Conservation (phyloP, 2,888 invertebrate species). For the Unio pictorum region DNA sequence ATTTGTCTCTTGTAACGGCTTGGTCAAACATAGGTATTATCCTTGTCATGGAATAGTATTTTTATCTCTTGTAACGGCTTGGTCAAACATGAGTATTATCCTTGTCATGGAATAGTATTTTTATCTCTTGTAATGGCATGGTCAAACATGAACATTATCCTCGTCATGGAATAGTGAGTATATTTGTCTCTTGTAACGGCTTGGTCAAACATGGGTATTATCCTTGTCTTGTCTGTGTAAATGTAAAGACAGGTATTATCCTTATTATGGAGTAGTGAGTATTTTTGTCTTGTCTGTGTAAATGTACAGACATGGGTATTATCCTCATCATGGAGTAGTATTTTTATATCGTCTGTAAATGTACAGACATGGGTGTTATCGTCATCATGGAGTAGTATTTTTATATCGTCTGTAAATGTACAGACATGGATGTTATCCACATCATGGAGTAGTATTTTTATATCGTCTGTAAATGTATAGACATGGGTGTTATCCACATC, state of each 20-base stretch:
- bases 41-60: too few species aligned
- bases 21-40: too few species aligned
- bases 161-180: slow-evolving; percentile 89
- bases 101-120: too few species aligned
- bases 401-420: too few species aligned
- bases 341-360: too few species aligned
- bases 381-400: background rate
- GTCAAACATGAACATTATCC: too few species aligned
- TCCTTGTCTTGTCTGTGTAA: slow-evolving; percentile 64
- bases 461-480: background rate
- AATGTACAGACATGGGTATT: background rate
- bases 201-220: background rate
- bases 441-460: background rate
- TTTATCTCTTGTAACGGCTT: too few species aligned
- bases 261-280: slow-evolving; percentile 98
- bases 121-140: too few species aligned
- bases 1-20: too few species aligned
- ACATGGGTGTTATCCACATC: background rate
- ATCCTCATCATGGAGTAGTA: background rate
- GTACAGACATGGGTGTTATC: too few species aligned
- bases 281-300: slow-evolving; percentile 1
- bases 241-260: slow-evolving; percentile 79
- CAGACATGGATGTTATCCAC: too few species aligned
- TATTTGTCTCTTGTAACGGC: background rate
- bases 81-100: too few species aligned